Evolutionary conservation across 2,113 vertebrate species (phyloP), one percentile per base, ranked within the genome.

Genomic region (Corydoras maculifer): DNA sequence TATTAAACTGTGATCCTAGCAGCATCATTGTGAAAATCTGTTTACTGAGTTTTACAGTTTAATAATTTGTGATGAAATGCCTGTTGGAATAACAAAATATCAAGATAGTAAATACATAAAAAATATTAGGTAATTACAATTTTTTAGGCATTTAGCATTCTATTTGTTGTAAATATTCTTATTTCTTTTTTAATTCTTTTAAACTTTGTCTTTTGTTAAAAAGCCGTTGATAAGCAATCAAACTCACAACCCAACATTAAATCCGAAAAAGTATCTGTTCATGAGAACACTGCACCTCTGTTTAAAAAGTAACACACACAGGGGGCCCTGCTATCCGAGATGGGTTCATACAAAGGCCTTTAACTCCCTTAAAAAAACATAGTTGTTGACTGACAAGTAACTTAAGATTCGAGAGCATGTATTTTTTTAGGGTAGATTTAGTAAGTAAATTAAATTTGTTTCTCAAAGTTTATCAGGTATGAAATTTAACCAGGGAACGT

Each of bases 1-100:
- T 72, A 58, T 57, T 58, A 30, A 64, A 76, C 48, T 76, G 75
- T 58, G 75, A 76, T 58, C 75, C 75, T 53, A 72, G 43, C 55
- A 72, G 66, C 75, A 76, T 76, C 75, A 76, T 76, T 53, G n/a
- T 76, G 18, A 68, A 48, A 64, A 12, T 18, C 10, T 53, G 3
- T 18, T n/a, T 57, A 13, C 54, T 68, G 29, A 49, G 43, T 32
- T 66, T 62, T 11, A 35, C 30, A 54, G n/a, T 29, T 29, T 57
- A 66, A 15, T 13, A 14, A 15, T 68, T 64, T 49, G 30, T 49
- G 53, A 31, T 57, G 30, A 60, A 68, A 76, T 54, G 14, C 12
- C 65, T 68, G 65, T 72, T 49, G 55, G 29, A 10, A 62, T 31
- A 61, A n/a, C n/a, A 57, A 57, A 57, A n/a, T 14, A 14, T n/a